These are phyloP conservation scores for Sebastes nivosus DNA, from an alignment of 2,797 vertebrate genomes.

Conservation along the genomic window DNA sequence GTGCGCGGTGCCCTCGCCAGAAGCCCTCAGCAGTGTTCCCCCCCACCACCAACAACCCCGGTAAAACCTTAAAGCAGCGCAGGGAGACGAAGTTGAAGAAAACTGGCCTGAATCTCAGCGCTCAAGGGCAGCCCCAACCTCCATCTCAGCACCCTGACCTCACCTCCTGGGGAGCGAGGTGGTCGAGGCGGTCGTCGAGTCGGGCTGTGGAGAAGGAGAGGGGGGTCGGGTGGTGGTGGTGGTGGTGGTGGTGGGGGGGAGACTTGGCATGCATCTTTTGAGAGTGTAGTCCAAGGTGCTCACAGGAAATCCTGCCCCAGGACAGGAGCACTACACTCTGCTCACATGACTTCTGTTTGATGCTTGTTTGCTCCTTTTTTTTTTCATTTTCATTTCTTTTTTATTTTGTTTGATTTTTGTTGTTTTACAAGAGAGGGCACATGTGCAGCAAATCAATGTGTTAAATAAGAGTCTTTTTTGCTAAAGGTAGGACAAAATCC, in stretches of 20 bases:
- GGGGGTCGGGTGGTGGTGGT: background rate
- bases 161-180: slow-evolving; percentile 19
- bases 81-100: slow-evolving; percentile 31
- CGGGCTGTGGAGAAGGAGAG: background rate
- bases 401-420: slow-evolving; percentile 7
- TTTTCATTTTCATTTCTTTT: background rate
- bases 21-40: slow-evolving; percentile 12
- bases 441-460: slow-evolving; percentile 10
- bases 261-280: slow-evolving; percentile 73
- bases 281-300: slow-evolving; percentile 71
- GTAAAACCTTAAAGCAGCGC: slow-evolving; percentile 26
- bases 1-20: slow-evolving; percentile 7
- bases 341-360: slow-evolving; percentile 38
- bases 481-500: background rate
- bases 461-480: slow-evolving; percentile 8
- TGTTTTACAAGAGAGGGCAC: background rate
- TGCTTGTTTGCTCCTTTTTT: background rate
- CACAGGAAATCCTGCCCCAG: slow-evolving; percentile 65
- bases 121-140: slow-evolving; percentile 54
- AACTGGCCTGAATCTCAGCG: slow-evolving; percentile 49
- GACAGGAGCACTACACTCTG: slow-evolving; percentile 44
- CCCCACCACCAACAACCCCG: background rate
- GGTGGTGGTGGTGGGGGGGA: background rate
- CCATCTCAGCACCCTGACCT: slow-evolving; percentile 46
- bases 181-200: slow-evolving; percentile 15